These are phyloP conservation scores for Uria aalge DNA, from an alignment of 2,113 vertebrate species.

Conservation along the genomic window DNA sequence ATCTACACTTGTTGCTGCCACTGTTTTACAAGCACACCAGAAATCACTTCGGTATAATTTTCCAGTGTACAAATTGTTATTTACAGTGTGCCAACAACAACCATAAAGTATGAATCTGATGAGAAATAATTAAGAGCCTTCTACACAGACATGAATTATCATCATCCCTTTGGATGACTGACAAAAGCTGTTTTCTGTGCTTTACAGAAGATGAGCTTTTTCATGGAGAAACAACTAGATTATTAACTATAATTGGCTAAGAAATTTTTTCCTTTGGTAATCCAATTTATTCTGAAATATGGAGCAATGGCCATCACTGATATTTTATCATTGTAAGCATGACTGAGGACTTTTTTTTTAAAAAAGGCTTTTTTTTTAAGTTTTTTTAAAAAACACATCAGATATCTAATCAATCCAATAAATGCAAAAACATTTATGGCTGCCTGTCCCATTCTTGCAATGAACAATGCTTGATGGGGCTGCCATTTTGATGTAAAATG, in stretches of 20 bases:
- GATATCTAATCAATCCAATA: not conserved
- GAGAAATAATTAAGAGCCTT: not conserved
- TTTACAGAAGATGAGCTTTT: not conserved
- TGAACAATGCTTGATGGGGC: not conserved
- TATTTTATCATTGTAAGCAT: not conserved
- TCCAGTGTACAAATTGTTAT: not conserved
- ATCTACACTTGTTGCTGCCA: not conserved
- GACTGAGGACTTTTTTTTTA: not conserved
- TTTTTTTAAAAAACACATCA: not conserved
- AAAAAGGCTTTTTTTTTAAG: not conserved
- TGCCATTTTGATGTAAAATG: not conserved
- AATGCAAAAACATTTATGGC: not conserved
- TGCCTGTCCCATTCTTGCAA: not conserved
- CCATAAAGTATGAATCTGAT: not conserved
- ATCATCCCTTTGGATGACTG: not conserved
- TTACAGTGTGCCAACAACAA: not conserved
- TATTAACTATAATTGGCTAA: not conserved
- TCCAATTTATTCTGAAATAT: not conserved
- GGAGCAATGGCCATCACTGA: not conserved
- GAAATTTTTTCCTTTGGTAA: not conserved
- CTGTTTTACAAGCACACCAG: not conserved
- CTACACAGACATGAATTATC: not conserved
- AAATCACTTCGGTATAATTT: not conserved
- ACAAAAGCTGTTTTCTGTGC: not conserved
- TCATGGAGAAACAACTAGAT: not conserved